These are phyloP conservation scores for Ectropis crepuscularia DNA, from an alignment of 2,888 invertebrate genomes.

Conservation along the genomic window DNA sequence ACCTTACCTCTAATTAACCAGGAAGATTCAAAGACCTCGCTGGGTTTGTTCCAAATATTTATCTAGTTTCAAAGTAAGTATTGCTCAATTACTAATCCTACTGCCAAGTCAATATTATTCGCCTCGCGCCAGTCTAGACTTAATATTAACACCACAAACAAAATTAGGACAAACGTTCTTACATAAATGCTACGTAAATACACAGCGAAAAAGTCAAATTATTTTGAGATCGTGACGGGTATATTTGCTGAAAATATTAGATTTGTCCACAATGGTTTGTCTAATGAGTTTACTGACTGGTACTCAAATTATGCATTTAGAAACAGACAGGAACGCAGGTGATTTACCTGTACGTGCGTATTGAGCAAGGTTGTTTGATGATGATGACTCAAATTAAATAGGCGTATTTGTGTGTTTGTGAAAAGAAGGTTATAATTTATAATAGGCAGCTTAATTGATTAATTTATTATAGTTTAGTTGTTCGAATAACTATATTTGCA, in stretches of 20 bases:
- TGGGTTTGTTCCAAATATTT: background rate
- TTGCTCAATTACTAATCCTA: too few relatives aligned
- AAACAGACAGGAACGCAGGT: background rate
- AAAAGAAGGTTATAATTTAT: too few relatives aligned
- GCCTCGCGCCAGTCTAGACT: background rate
- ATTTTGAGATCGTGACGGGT: background rate
- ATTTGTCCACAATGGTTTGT: background rate
- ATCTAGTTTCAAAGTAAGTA: background rate
- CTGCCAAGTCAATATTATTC: background rate
- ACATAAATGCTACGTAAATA: background rate
- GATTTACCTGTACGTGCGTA: slow-evolving; percentile 4
- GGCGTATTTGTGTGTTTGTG: too few relatives aligned
- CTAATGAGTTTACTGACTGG: slow-evolving; percentile 7
- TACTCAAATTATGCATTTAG: slow-evolving; percentile 1
- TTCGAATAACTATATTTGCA: too few relatives aligned
- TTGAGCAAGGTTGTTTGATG: background rate
- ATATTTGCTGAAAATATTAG: slow-evolving; percentile 8
- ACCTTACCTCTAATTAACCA: too few relatives aligned
- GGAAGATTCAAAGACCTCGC: background rate
- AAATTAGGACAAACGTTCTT: background rate
- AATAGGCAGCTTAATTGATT: too few relatives aligned
- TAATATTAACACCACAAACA: background rate
- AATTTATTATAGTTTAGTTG: too few relatives aligned
- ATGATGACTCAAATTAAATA: background rate
- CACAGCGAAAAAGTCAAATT: background rate